These are phyloP conservation scores for Sylvicapra grimmia DNA, from an alignment of 2,113 vertebrate species.

Conservation along the genomic window DNA sequence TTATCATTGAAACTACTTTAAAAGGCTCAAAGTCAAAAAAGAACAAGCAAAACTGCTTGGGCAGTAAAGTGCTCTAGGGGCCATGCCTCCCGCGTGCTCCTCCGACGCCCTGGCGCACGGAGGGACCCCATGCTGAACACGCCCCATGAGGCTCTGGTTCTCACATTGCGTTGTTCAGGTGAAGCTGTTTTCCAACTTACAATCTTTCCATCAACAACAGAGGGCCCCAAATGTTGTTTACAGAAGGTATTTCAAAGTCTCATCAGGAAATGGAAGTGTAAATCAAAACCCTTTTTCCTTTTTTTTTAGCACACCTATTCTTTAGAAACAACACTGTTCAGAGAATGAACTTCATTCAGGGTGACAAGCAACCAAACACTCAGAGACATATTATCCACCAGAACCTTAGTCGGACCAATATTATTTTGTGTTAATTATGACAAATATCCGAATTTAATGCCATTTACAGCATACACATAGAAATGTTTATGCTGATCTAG, in stretches of 20 bases:
- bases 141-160: neutral
- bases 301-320: neutral
- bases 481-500: neutral
- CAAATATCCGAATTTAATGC: neutral
- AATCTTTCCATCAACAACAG: neutral
- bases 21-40: constrained; percentile 70
- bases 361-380: neutral
- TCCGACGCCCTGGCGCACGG: neutral
- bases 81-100: neutral
- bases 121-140: neutral
- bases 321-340: neutral
- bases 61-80: constrained; percentile 76
- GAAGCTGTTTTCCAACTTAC: neutral
- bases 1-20: constrained; percentile 66
- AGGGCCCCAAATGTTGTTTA: neutral
- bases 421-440: neutral
- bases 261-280: constrained; percentile 2
- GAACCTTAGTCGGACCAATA: neutral
- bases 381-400: neutral
- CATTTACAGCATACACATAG: neutral
- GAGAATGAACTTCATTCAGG: neutral
- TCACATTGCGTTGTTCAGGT: neutral
- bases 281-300: neutral
- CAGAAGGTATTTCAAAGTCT: neutral
- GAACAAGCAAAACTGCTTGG: constrained; percentile 63